phyloP scores from a whole-genome alignment of 1,140 invertebrate genomes.

The Drosophila nannoptera region DNA sequence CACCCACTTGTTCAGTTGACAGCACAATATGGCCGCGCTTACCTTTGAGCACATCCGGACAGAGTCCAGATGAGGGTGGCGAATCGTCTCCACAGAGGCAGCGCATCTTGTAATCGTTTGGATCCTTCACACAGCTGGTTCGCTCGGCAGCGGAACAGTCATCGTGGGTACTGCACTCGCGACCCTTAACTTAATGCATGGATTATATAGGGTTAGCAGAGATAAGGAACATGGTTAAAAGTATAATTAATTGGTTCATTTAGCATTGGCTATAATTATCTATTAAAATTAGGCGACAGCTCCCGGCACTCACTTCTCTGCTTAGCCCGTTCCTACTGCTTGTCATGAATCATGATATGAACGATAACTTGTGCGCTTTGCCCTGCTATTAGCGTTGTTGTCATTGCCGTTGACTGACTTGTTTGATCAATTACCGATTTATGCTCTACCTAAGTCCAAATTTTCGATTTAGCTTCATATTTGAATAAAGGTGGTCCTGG shows the following conservation, averaged over 20 bases:
- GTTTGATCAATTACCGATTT: conserved; percentile 75
- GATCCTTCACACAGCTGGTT: conserved; percentile 83
- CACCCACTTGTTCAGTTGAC: background rate
- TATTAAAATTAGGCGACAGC: background rate
- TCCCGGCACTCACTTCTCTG: background rate
- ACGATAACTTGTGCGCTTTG: conserved; percentile 29
- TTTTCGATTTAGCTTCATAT: conserved; percentile 13
- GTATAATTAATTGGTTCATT: conserved; percentile 5
- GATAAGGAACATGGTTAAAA: background rate
- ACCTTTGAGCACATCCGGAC: conserved; percentile 82
- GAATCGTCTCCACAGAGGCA: conserved; percentile 85
- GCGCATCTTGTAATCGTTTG: conserved; percentile 81
- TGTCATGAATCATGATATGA: too few species aligned
- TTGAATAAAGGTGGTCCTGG: conserved; percentile 1
- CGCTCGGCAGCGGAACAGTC: conserved; percentile 84
- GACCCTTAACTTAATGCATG: conserved; percentile 79
- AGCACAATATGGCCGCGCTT: background rate
- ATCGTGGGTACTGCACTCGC: conserved; percentile 82
- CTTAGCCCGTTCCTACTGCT: background rate
- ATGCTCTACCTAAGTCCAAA: conserved; percentile 28
- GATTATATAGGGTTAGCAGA: too few species aligned
- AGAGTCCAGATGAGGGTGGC: conserved; percentile 83
- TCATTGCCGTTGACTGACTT: conserved; percentile 74
- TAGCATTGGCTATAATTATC: background rate
- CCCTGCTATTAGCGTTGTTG: conserved; percentile 44